Percentiles rank a stretch among this genome's conserved stretches.
Conservation (phyloP, 2,113 vertebrate genomes). For the Seriola dumerili region DNA sequence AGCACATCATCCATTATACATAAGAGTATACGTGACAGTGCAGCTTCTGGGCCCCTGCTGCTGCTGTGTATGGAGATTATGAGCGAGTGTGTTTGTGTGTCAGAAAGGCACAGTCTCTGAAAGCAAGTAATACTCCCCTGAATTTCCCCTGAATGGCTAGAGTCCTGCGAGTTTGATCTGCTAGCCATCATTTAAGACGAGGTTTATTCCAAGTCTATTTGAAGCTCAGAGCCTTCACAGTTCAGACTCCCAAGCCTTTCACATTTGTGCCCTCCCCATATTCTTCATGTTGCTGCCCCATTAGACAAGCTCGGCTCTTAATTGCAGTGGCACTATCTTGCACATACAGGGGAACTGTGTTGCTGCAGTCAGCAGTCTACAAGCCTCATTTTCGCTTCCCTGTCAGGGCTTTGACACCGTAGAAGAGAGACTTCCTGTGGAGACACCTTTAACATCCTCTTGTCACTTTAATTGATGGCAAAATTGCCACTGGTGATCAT, state of each 20-base stretch:
- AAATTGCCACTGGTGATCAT: conserved; percentile 74
- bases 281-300: conserved; percentile 59
- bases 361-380: conserved; percentile 71
- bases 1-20: conserved; percentile 61
- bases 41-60: conserved; percentile 22
- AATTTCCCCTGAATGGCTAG: conserved; percentile 47
- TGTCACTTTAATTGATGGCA: conserved; percentile 76
- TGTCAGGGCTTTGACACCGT: conserved; percentile 32
- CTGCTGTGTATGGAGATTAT: conserved; percentile 37
- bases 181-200: conserved; percentile 53
- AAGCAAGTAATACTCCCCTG: conserved; percentile 30
- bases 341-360: conserved; percentile 45
- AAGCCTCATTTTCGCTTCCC: conserved; percentile 66
- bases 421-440: conserved; percentile 44
- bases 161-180: conserved; percentile 58
- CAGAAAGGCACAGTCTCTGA: conserved; percentile 32
- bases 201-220: conserved; percentile 49
- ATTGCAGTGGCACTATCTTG: conserved; percentile 70
- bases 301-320: conserved; percentile 67
- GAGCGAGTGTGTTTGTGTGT: conserved; percentile 37
- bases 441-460: conserved; percentile 67
- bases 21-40: conserved; percentile 38
- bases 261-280: conserved; percentile 38
- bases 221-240: conserved; percentile 39
- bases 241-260: conserved; percentile 43